A percentile compares a stretch with the other conserved stretches of the same genome.
These are phyloP conservation scores for Sebastes cheni DNA, from an alignment of 2,797 vertebrate species.

Conservation along the genomic window DNA sequence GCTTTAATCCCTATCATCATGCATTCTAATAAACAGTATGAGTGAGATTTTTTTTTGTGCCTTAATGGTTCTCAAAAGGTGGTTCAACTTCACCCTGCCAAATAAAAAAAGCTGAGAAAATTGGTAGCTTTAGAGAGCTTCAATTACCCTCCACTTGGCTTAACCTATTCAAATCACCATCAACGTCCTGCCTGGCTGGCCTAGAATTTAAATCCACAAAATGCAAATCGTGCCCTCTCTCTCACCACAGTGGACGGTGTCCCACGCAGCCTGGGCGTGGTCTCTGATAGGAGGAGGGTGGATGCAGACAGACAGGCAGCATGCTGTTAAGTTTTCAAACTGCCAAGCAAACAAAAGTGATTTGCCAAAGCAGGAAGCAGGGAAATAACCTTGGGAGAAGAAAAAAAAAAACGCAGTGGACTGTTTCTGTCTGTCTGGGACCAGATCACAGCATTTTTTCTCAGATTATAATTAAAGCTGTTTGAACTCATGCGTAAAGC, in stretches of 20 bases:
- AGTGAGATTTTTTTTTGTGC: not conserved
- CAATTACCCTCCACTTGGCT: conserved; percentile 46
- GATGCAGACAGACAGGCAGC: conserved; percentile 27
- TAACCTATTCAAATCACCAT: conserved; percentile 39
- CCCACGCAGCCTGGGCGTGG: conserved; percentile 63
- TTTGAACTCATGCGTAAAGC: not conserved
- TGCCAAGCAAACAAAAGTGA: conserved; percentile 49
- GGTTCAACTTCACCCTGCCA: not conserved
- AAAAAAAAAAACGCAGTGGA: not conserved
- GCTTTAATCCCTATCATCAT: not conserved
- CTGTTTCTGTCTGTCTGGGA: not conserved
- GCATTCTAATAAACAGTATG: not conserved
- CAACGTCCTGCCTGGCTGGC: not conserved
- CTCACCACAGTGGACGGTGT: not conserved
- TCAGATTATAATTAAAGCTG: not conserved
- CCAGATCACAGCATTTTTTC: not conserved
- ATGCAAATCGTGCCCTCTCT: conserved; percentile 48
- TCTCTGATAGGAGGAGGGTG: conserved; percentile 14
- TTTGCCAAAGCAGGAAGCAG: conserved; percentile 32
- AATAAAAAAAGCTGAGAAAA: conserved; percentile 21
- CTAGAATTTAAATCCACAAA: conserved; percentile 40
- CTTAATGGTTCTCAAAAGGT: conserved; percentile 11
- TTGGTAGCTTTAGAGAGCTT: not conserved
- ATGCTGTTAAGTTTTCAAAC: conserved; percentile 71
- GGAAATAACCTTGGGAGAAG: conserved; percentile 40